Evolutionary conservation across 2,888 invertebrate genomes (phyloP).

Genomic region (Andrena praecox): DNA sequence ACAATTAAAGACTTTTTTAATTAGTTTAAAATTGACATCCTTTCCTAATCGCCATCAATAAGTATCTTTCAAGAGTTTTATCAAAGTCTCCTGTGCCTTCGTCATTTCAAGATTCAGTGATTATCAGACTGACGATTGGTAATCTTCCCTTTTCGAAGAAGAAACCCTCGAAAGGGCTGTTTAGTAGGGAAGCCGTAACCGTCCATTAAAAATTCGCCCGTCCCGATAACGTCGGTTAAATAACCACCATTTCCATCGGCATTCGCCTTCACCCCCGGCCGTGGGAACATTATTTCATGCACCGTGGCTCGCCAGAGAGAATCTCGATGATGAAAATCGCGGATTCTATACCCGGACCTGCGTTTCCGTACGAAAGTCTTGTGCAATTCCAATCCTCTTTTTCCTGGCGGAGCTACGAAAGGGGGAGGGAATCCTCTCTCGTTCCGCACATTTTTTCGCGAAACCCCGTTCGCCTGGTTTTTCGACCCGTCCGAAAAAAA

Average conservation of each 20-base stretch:
- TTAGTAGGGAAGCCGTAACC: slow-evolving; percentile 13
- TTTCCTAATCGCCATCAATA: no score
- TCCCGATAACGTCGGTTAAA: slow-evolving; percentile 47
- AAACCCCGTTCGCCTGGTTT: slow-evolving; percentile 44
- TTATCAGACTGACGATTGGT: neutral
- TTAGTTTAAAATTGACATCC: no score
- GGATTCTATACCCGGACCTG: slow-evolving; percentile 56
- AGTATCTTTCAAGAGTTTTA: no score
- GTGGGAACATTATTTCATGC: slow-evolving; percentile 60
- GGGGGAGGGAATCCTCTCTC: slow-evolving; percentile 10
- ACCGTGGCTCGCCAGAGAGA: slow-evolving; percentile 15
- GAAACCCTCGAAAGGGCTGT: neutral
- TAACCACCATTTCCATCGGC: slow-evolving; percentile 24
- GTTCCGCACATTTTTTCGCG: slow-evolving; percentile 32
- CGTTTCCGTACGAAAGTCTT: slow-evolving; percentile 62
- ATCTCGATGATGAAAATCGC: slow-evolving; percentile 61
- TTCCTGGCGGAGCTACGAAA: slow-evolving; percentile 30
- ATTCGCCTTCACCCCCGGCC: slow-evolving; percentile 4
- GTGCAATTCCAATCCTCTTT: slow-evolving; percentile 62
- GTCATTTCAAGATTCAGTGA: no score
- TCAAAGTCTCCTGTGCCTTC: no score
- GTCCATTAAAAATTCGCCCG: slow-evolving; percentile 45
- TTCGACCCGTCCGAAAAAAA: slow-evolving; percentile 36
- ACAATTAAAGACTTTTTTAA: no score
- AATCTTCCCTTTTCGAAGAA: neutral